A percentile compares a stretch with the other conserved stretches of the same genome.
These are phyloP conservation scores for Poecilia picta DNA, from an alignment of 2,797 vertebrate species.

Conservation along the genomic window DNA sequence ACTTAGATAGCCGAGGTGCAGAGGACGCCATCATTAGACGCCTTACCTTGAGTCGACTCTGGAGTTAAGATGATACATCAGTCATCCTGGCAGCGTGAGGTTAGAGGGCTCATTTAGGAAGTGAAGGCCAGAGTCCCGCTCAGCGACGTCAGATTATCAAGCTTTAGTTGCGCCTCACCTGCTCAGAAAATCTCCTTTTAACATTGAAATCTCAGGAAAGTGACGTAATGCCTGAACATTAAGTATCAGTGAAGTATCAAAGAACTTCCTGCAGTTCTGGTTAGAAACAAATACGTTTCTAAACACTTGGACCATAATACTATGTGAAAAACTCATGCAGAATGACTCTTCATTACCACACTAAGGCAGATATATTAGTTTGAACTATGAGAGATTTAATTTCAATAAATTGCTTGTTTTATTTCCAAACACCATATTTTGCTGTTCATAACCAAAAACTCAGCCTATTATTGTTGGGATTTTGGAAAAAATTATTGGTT, in stretches of 20 bases:
- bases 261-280: constrained; percentile 2
- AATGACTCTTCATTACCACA: neutral
- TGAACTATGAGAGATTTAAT: neutral
- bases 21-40: constrained; percentile 53
- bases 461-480: neutral
- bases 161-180: constrained; percentile 69
- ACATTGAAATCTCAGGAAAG: constrained; percentile 34
- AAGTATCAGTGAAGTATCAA: constrained; percentile 35
- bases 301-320: neutral
- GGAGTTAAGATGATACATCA: constrained; percentile 55
- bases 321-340: neutral
- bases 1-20: constrained; percentile 54
- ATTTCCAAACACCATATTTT: neutral
- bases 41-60: constrained; percentile 72
- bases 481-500: neutral
- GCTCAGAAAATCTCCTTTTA: constrained; percentile 58
- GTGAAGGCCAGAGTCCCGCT: constrained; percentile 71
- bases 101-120: constrained; percentile 71
- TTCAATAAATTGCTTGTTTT: no score
- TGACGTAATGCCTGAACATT: constrained; percentile 34
- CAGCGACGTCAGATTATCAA: constrained; percentile 52
- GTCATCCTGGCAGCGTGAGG: constrained; percentile 71
- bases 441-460: neutral
- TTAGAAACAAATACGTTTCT: neutral
- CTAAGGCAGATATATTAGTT: neutral